These are phyloP conservation scores for Apotomis capreana DNA, from an alignment of 2,888 invertebrate genomes.

Conservation along the genomic window DNA sequence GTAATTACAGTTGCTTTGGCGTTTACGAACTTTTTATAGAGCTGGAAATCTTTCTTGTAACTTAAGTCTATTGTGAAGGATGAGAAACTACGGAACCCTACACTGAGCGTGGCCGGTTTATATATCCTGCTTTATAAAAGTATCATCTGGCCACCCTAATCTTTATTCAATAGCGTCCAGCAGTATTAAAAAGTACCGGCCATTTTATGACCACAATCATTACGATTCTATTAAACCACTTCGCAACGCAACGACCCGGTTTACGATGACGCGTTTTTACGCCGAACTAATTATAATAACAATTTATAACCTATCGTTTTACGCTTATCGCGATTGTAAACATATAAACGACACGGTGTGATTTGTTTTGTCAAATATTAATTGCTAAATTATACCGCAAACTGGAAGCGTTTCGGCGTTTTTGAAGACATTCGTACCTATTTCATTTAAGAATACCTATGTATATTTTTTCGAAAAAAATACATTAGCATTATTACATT, in stretches of 20 bases:
- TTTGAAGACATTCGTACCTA: not conserved
- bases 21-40: too few relatives aligned
- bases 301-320: constrained; percentile 33
- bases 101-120: too few relatives aligned
- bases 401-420: not conserved
- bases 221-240: constrained; percentile 60
- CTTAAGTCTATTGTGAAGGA: too few relatives aligned
- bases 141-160: not conserved
- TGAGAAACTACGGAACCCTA: too few relatives aligned
- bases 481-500: not conserved
- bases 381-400: constrained; percentile 21
- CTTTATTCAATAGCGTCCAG: not conserved
- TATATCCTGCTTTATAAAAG: not conserved
- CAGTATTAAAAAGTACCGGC: constrained; percentile 8
- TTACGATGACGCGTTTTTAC: constrained; percentile 53
- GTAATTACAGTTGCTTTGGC: too few relatives aligned
- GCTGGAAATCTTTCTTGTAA: too few relatives aligned
- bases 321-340: constrained; percentile 34
- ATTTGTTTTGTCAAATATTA: constrained; percentile 22
- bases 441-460: not conserved
- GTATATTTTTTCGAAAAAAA: not conserved
- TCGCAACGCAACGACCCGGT: constrained; percentile 56
- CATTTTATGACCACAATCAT: constrained; percentile 43
- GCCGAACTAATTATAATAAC: constrained; percentile 34
- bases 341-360: constrained; percentile 18